These are phyloP conservation scores for Ceratosolen fusciceps DNA, from an alignment of 1,140 invertebrate genomes.

Conservation along the genomic window DNA sequence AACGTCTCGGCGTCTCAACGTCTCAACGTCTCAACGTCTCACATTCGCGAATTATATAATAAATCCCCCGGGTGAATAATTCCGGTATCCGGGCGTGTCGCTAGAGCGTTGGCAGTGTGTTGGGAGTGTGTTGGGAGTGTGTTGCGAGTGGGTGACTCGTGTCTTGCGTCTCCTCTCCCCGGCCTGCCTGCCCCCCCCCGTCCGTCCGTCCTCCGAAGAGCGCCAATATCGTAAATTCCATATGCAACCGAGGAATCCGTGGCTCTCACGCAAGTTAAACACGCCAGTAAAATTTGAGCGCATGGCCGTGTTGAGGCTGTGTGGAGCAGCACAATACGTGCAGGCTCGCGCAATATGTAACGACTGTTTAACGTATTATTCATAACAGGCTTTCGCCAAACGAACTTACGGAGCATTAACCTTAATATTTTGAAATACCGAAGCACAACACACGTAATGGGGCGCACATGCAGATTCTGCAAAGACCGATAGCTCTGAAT, in stretches of 20 bases:
- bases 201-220: too few relatives aligned
- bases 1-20: too few relatives aligned
- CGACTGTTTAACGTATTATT: conserved; percentile 39
- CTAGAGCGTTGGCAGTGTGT: too few relatives aligned
- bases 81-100: conserved; percentile 6
- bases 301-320: background rate
- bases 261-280: conserved; percentile 33
- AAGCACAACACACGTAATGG: background rate
- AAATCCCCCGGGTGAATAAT: conserved; percentile 15
- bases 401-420: conserved; percentile 42
- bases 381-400: conserved; percentile 46
- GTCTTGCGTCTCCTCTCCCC: background rate
- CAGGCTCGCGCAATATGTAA: conserved; percentile 17
- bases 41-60: background rate
- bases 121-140: too few relatives aligned
- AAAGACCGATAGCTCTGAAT: conserved; percentile 21
- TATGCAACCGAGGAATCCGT: conserved; percentile 8
- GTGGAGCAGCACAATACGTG: too few relatives aligned
- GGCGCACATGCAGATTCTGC: background rate
- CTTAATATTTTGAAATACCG: conserved; percentile 43
- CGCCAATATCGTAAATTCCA: conserved; percentile 19
- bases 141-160: too few relatives aligned
- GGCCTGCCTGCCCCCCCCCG: background rate
- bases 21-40: too few relatives aligned
- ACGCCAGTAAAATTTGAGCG: conserved; percentile 17